These are phyloP conservation scores for Plutella xylostella DNA, from an alignment of 2,888 invertebrate genomes.

Conservation along the genomic window DNA sequence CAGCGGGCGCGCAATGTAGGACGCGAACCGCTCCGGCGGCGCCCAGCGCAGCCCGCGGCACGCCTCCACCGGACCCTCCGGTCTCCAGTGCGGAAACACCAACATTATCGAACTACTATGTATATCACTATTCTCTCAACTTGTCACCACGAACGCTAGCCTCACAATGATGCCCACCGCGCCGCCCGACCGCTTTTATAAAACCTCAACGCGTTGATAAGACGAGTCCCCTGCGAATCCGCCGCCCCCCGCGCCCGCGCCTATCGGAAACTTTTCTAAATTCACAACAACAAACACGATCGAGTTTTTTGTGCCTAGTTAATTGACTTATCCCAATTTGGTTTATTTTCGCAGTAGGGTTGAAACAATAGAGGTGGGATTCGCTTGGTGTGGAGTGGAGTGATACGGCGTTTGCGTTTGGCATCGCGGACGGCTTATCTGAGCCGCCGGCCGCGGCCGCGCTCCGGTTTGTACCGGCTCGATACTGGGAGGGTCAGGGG, in stretches of 20 bases:
- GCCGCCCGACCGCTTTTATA: slow-evolving; percentile 57
- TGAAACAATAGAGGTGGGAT: background rate
- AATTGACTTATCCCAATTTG: background rate
- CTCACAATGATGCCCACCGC: slow-evolving; percentile 44
- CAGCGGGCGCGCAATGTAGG: slow-evolving; percentile 48
- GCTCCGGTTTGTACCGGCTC: slow-evolving; percentile 69
- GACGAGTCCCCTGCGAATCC: slow-evolving; percentile 59
- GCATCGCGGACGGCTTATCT: slow-evolving; percentile 44
- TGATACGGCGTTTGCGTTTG: slow-evolving; percentile 19
- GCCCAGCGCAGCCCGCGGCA: slow-evolving; percentile 55
- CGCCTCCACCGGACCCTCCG: slow-evolving; percentile 39
- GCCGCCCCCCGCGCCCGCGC: slow-evolving; percentile 2
- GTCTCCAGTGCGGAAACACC: slow-evolving; percentile 59
- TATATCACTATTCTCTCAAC: background rate
- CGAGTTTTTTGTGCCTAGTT: no score
- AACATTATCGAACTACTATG: slow-evolving; percentile 45
- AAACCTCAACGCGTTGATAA: slow-evolving; percentile 56
- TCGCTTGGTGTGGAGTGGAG: background rate
- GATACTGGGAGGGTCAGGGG: slow-evolving; percentile 71
- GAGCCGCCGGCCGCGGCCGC: slow-evolving; percentile 60
- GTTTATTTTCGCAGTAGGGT: no score
- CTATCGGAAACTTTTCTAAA: background rate
- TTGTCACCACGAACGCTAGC: slow-evolving; percentile 23
- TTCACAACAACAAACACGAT: background rate
- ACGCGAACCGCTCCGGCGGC: slow-evolving; percentile 55